Base-by-base conservation (phyloP, 2,888 invertebrate genomes). In the Pammene aurita region DNA sequence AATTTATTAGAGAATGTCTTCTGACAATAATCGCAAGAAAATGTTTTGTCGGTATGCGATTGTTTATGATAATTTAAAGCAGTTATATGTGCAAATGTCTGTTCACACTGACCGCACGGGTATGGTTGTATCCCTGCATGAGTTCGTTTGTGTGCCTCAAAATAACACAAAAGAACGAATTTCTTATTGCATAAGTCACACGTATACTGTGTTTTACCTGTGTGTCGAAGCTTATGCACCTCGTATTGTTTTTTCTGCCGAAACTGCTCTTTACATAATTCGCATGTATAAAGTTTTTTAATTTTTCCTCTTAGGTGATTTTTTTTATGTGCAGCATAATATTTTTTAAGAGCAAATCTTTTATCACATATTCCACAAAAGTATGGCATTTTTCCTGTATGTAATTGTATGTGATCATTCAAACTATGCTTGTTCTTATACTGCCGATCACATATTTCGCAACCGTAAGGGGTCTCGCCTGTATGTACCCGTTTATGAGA, bases 121-220 rank as follows among this genome's bases (percentile, higher is more conserved):
- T 38, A 57, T 1, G 42, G 42, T 13, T 6, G 41, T 57, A 42
- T 9, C 5, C 16, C 18, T 5, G 42, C 44, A 42, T 58, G 44
- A 18, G 26, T 26, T n/a, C 44, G 58, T 34, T 44, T 58, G 10
- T 58, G 58, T n/a, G 9, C n/a, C 26, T 58, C 44, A 6, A n/a
- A 58, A n/a, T 26, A 26, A 2, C 0, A 0, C 2, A 0, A n/a
- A 9, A 2, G 0, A 16, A 14, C 26, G 44, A 44, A 58, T 7
- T 44, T 44, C 26, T 57, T 57, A 5, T 42, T n/a, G 38, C 57
- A 57, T 9, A 42, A 42, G 2, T 57, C 42, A 10, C 57, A 57
- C 7, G 18, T 16, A 42, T 26, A 42, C 10, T 18, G 13, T 7
- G 16, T 42, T 7, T 42, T 42, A 5, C 13, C 57, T 13, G 18